phyloP scores from a whole-genome alignment of 2,888 invertebrate genomes.

The Brachylomia viminalis region DNA sequence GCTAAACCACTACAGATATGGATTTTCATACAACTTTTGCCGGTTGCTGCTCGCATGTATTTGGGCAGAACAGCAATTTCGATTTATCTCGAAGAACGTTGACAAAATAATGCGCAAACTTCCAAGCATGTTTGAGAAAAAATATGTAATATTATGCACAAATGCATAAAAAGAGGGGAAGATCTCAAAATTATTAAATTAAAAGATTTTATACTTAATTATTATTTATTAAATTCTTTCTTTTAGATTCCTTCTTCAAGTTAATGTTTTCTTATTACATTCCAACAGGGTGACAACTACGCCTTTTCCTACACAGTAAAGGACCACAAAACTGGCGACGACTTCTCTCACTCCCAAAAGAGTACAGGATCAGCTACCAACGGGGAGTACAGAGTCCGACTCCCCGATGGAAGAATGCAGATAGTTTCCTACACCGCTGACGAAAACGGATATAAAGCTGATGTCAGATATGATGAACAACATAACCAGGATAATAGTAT shows the following conservation, averaged over 20 bases:
- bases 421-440: conserved; percentile 93
- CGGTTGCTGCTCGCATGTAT: no score
- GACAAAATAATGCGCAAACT: no score
- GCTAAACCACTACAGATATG: no score
- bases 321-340: conserved; percentile 91
- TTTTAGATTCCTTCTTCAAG: not conserved
- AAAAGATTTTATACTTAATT: no score
- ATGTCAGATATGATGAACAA: conserved; percentile 91
- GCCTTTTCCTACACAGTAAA: conserved; percentile 92
- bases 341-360: conserved; percentile 92
- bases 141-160: not conserved
- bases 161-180: not conserved
- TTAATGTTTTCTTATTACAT: conserved; percentile 29
- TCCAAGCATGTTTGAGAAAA: no score
- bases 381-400: conserved; percentile 92
- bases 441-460: conserved; percentile 92
- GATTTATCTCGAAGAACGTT: no score
- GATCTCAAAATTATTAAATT: not conserved
- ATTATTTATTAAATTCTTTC: no score
- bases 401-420: conserved; percentile 92
- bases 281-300: conserved; percentile 88
- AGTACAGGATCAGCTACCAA: conserved; percentile 91
- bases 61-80: no score
- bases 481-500: conserved; percentile 69
- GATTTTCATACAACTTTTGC: no score